Evolutionary conservation across 2,113 vertebrate genomes (phyloP), one percentile per base, ranked within the genome.

Genomic region (Macquaria australasica): DNA sequence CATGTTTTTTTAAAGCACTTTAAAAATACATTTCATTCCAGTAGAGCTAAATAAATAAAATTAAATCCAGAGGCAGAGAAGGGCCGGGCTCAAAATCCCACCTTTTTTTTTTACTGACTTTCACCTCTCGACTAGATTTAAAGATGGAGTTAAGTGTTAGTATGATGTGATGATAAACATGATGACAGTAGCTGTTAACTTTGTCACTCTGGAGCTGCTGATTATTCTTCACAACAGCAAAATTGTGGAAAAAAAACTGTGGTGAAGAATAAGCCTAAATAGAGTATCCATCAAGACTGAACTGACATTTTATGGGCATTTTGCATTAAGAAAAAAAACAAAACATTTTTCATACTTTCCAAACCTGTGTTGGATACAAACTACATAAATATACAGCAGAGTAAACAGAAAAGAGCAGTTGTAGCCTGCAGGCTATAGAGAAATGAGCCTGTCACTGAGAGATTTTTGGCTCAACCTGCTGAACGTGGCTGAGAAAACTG

Each of bases 71-170:
- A 74, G 69, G 62, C 31, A 79, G 68, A 74, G 16, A 73, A 31
- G 28, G 28, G 56, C 41, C 4, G 0, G 6, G 67, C 66, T 64
- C 21, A 39, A 72, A 70, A 25, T 28, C 63, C 34, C 14, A 15
- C 37, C 23, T 71, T 25, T 58, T 31, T 31, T 59, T 23, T 62
- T 55, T 23, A 67, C 28, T 31, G 58, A n/a, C 70, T 53, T 77
- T 59, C 6, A 72, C 70, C 43, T 80, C 23, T 78, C 14, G 15
- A 55, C 34, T 23, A 25, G 25, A 64, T 16, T 41, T 39, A 69
- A 51, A 89, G 39, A 86, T 67, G 53, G 34, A 69, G 86, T 85
- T 84, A 64, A 28, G 39, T 70, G 85, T 89, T 88, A 90, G 89
- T 87, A 51, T 68, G 81, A 89, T 68, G 70, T 64, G 53, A 82